Base-by-base conservation (phyloP, 2,113 vertebrate genomes). In the Megalops atlanticus region DNA sequence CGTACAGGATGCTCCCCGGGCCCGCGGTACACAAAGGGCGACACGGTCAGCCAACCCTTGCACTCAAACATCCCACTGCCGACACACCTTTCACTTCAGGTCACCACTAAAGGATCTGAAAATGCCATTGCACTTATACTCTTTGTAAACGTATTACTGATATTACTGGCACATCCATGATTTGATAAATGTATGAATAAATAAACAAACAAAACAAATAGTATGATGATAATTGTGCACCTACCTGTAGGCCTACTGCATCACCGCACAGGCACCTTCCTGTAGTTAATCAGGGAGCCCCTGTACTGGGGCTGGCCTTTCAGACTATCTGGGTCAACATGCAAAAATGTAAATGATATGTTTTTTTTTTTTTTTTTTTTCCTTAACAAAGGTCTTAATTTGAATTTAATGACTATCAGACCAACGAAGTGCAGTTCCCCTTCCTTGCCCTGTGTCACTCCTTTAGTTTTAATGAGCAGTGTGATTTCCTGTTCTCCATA, bases 1-100 rank as follows among this genome's bases (percentile, higher is more conserved):
- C 84, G 74, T 84, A 85, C 81, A 90, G 84, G 85, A 90, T 91
- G 88, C 85, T 89, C 89, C 87, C 84, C 86, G 89, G 82, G 83
- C 86, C 78, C 47, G n/a, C n/a, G 58, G 76, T 82, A 88, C 68
- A 89, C 90, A 91, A 90, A 89, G 81, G 83, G 74, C 85, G 87
- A 71, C 86, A 82, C 54, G 86, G 84, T 78, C 82, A 83, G 84
- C 87, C 83, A n/a, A 89, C 87, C 85, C 84, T 88, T 78, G 84
- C 85, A 86, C 87, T 88, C 86, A 86, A 89, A 86, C 77, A 75
- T 80, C 80, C 74, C 75, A 33, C 52, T 85, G 74, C 54, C 74
- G 73, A 69, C 45, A 35, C 70, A 80, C 79, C 79, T 80, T 54
- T 38, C 69, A 74, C 74, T 80, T 73, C 47, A 73, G n/a, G n/a